These are phyloP conservation scores for Tricholauxania praeusta DNA, from an alignment of 2,888 invertebrate species.

Conservation along the genomic window DNA sequence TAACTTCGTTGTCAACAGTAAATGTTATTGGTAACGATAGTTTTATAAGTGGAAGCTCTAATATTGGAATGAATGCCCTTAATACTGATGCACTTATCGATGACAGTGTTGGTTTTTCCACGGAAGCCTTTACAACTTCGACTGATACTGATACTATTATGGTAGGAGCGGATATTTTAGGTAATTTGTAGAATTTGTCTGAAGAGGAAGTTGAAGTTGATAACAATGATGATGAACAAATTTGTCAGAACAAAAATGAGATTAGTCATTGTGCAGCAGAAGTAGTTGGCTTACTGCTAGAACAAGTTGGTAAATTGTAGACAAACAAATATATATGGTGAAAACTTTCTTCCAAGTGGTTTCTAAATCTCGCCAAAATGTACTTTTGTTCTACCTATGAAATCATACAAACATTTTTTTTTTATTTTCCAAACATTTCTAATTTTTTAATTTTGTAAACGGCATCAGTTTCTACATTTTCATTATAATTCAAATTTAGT, in stretches of 20 bases:
- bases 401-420: too few relatives aligned
- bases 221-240: conserved; percentile 32
- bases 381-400: too few relatives aligned
- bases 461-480: too few relatives aligned
- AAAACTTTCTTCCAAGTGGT: too few relatives aligned
- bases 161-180: conserved; percentile 63
- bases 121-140: conserved; percentile 45
- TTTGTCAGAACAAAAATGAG: conserved; percentile 26
- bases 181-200: conserved; percentile 64
- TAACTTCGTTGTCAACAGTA: conserved; percentile 53
- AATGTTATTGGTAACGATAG: conserved; percentile 20
- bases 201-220: conserved; percentile 59
- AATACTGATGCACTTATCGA: conserved; percentile 53
- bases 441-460: too few relatives aligned
- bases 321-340: not conserved
- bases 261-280: conserved; percentile 21
- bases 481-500: too few relatives aligned
- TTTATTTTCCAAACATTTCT: too few relatives aligned
- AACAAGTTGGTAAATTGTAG: conserved; percentile 60
- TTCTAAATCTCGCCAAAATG: too few relatives aligned
- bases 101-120: conserved; percentile 46
- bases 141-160: conserved; percentile 63
- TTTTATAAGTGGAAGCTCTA: conserved; percentile 37
- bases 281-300: conserved; percentile 57
- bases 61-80: conserved; percentile 35